Base-by-base conservation (phyloP, 2,797 vertebrate genomes). In the Dendrocincla fuliginosa region DNA sequence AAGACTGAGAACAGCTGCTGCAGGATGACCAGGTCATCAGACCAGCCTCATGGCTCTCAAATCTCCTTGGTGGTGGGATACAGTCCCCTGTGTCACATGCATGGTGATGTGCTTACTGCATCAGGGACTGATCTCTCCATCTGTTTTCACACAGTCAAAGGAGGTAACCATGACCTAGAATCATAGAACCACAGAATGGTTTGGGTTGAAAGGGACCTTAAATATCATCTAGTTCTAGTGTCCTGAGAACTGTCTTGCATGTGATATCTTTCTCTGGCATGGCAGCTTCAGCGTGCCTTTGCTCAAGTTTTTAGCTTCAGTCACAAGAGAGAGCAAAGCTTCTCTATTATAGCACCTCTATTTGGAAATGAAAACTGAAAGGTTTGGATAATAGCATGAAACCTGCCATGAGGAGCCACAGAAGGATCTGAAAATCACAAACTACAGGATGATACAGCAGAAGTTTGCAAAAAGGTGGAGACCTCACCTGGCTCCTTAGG, bases 401-500 rank as follows among this genome's bases (percentile, higher is more conserved):
- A n/a, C 23, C 9, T 64, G 17, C 3, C 2, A 5, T 17, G 35
- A 64, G 49, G 46, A 77, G 44, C 17, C 32, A 33, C 5, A 12
- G 47, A 73, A 82, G 11, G 42, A 46, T 23, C 27, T 32, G 44
- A 81, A 81, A 71, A 86, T 53, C 57, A 75, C 28, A 49, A 71
- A 42, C 13, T 27, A 1, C 10, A 10, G 6, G 44, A 63, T 14
- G n/a, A 47, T 57, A 37, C 0, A 0, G 25, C 49, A 5, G 16
- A 71, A 92, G 33, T 16, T 8, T 33, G 22, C 33, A 60, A 69
- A 56, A 86, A 44, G 1, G 1, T 11, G 9, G 61, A 90, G 15
- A 77, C 4, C 4, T 63, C 0, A 0, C 32, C n/a, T 49, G 1
- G 0, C 16, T 75, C 42, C 20, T 56, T n/a, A 10, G 23, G 27